These are phyloP conservation scores for Drosophila multiciliata DNA, from an alignment of 2,888 invertebrate species.

Conservation along the genomic window DNA sequence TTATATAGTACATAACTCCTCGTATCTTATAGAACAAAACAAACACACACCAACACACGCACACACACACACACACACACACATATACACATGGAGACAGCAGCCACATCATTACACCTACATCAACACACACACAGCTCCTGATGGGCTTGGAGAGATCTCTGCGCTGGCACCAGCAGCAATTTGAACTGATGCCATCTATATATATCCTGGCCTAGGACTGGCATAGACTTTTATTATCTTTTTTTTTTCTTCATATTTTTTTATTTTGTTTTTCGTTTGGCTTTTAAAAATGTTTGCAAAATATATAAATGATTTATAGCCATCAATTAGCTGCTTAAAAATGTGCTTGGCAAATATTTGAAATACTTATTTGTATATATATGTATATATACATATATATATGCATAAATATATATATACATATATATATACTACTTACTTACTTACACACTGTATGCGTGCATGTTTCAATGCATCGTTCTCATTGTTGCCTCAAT, in stretches of 20 bases:
- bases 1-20: slow-evolving; percentile 75
- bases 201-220: slow-evolving; percentile 1
- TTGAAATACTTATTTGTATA: slow-evolving; percentile 4
- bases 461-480: slow-evolving; percentile 1
- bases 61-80: slow-evolving; percentile 13
- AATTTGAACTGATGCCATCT: slow-evolving; percentile 25
- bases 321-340: not conserved
- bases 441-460: not conserved
- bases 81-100: not conserved
- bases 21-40: slow-evolving; percentile 59
- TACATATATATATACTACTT: not conserved
- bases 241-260: not conserved
- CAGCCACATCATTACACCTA: not conserved
- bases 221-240: slow-evolving; percentile 1
- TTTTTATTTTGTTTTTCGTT: slow-evolving; percentile 11
- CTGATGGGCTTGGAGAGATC: slow-evolving; percentile 38
- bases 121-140: slow-evolving; percentile 15
- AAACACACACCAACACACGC: slow-evolving; percentile 10
- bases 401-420: not conserved
- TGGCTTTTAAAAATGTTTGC: slow-evolving; percentile 4
- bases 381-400: not conserved
- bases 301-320: not conserved
- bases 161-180: slow-evolving; percentile 49
- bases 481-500: slow-evolving; percentile 1
- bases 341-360: not conserved